These are phyloP conservation scores for Myioborus miniatus DNA, from an alignment of 2,797 vertebrate genomes.

Conservation along the genomic window DNA sequence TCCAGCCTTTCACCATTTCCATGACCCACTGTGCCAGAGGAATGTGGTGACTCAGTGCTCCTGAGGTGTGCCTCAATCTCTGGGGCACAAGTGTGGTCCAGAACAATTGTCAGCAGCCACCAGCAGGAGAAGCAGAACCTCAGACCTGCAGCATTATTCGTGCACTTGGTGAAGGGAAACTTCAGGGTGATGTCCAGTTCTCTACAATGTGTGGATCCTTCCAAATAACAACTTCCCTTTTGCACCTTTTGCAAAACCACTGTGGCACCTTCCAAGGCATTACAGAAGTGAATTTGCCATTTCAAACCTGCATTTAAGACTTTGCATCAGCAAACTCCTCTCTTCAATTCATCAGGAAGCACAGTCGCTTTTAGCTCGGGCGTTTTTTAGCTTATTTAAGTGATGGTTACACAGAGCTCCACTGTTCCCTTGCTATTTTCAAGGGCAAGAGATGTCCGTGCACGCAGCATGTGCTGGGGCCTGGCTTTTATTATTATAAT, in stretches of 20 bases:
- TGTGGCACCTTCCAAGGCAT: background rate
- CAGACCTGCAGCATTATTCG: background rate
- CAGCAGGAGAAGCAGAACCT: background rate
- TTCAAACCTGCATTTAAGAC: background rate
- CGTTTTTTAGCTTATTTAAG: background rate
- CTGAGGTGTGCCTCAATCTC: background rate
- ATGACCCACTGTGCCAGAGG: background rate
- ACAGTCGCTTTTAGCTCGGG: rapidly evolving
- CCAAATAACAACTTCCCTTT: background rate
- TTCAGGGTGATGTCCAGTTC: background rate
- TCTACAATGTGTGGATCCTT: background rate
- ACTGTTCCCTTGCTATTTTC: constrained; percentile 23
- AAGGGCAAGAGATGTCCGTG: constrained; percentile 29
- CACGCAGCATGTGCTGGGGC: background rate
- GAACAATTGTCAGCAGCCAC: background rate
- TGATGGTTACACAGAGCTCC: background rate
- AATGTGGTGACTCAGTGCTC: constrained; percentile 1
- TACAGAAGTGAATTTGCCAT: background rate
- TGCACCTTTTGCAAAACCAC: background rate
- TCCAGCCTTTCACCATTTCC: background rate
- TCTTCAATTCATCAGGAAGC: background rate
- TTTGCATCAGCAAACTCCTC: background rate
- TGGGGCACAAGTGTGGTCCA: background rate
- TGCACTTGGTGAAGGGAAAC: background rate
- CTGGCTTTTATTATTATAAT: constrained; percentile 61